These are phyloP conservation scores for Nothobranchius kuhntae DNA, from an alignment of 2,113 vertebrate genomes.

Conservation along the genomic window DNA sequence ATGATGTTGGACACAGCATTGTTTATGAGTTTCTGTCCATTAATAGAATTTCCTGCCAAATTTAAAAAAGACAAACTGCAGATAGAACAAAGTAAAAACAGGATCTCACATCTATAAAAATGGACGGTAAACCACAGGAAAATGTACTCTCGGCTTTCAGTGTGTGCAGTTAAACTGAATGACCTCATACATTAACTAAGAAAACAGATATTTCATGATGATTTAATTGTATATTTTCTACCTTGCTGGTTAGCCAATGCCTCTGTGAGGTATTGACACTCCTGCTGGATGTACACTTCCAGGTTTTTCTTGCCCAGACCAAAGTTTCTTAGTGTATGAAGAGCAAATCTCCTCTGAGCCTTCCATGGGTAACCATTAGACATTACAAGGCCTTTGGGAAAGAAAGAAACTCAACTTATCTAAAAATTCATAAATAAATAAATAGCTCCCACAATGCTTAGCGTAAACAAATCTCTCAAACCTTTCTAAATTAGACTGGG, in stretches of 20 bases:
- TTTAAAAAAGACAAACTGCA: background rate
- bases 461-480: no score
- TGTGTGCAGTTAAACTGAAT: background rate
- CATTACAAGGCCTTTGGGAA: slow-evolving; percentile 64
- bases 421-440: no score
- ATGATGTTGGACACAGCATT: slow-evolving; percentile 77
- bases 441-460: no score
- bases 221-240: slow-evolving; percentile 25
- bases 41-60: slow-evolving; percentile 79
- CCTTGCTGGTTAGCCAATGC: slow-evolving; percentile 75
- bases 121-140: background rate
- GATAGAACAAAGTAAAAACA: background rate
- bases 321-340: slow-evolving; percentile 82
- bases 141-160: background rate
- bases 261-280: slow-evolving; percentile 71
- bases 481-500: no score
- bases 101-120: background rate
- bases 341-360: slow-evolving; percentile 79
- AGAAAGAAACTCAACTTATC: background rate
- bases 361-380: slow-evolving; percentile 77
- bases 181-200: no score
- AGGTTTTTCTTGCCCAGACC: slow-evolving; percentile 80
- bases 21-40: slow-evolving; percentile 78
- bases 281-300: slow-evolving; percentile 81
- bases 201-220: background rate